Conservation (phyloP, 2,888 invertebrate species). For the Polyommatus icarus region DNA sequence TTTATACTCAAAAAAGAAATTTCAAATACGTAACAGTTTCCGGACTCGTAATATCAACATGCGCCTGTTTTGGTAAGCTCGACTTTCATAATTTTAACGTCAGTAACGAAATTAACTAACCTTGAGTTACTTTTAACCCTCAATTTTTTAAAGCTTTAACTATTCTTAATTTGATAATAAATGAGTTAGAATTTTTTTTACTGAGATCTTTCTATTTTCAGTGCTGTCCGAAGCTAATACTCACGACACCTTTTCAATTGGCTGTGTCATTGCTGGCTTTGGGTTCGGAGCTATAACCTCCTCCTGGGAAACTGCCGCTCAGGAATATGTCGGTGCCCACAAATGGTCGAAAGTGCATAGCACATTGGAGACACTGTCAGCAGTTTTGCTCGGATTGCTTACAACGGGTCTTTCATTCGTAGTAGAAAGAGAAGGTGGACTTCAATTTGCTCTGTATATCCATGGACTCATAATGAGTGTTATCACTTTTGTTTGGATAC, state of each 20-base stretch:
- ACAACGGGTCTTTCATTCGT: conserved; percentile 56
- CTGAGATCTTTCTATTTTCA: conserved; percentile 46
- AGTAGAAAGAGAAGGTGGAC: conserved; percentile 54
- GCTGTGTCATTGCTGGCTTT: conserved; percentile 73
- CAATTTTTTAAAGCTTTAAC: not conserved
- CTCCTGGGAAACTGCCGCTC: conserved; percentile 70
- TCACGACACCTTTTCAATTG: conserved; percentile 72
- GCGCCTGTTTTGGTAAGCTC: conserved; percentile 65
- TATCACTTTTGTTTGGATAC: conserved; percentile 60
- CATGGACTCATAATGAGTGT: conserved; percentile 55
- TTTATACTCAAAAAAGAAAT: conserved; percentile 69
- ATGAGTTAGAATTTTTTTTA: not conserved
- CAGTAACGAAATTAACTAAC: not conserved
- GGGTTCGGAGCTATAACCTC: conserved; percentile 74
- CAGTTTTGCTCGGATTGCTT: conserved; percentile 57
- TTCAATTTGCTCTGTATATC: conserved; percentile 60
- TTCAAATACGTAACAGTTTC: conserved; percentile 64
- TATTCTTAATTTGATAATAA: not conserved
- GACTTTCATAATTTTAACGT: not conserved
- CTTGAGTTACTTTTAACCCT: too few relatives aligned
- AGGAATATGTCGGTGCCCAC: conserved; percentile 71
- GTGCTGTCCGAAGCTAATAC: conserved; percentile 63
- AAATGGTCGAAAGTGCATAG: conserved; percentile 76
- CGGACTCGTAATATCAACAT: conserved; percentile 61
- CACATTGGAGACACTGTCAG: conserved; percentile 69